Conservation (phyloP, 2,888 invertebrate genomes). For the Drosophila formosana region DNA sequence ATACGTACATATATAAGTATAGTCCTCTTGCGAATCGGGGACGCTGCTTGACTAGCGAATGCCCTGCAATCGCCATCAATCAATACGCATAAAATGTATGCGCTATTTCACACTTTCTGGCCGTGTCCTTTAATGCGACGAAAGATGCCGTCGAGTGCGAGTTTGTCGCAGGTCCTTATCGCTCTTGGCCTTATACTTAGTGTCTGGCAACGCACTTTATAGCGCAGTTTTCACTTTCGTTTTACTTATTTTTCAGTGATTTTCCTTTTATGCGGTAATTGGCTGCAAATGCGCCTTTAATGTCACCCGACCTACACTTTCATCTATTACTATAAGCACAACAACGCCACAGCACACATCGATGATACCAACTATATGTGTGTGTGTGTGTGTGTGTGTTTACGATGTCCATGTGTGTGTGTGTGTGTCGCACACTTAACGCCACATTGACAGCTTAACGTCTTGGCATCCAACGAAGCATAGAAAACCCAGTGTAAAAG, state of each 20-base stretch:
- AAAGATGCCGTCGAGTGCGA: too few species aligned
- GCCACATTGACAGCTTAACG: background rate
- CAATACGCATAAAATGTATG: background rate
- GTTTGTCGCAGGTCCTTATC: background rate
- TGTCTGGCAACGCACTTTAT: background rate
- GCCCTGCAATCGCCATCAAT: background rate
- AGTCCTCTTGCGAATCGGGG: too few species aligned
- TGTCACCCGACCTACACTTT: slow-evolving; percentile 1
- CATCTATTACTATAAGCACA: background rate
- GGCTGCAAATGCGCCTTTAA: slow-evolving; percentile 52
- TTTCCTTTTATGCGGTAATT: slow-evolving; percentile 53
- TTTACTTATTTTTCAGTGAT: slow-evolving; percentile 40
- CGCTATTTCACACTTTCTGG: too few species aligned
- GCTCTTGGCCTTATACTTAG: background rate
- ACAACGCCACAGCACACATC: background rate
- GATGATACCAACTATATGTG: background rate
- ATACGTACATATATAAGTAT: background rate
- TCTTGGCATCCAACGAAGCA: background rate
- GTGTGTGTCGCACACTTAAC: background rate
- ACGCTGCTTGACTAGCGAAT: background rate
- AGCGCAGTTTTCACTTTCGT: slow-evolving; percentile 16
- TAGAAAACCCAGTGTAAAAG: background rate
- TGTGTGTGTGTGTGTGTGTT: background rate
- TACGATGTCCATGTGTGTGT: background rate
- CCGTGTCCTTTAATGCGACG: background rate